These are phyloP conservation scores for Acrocephalus scirpaceus DNA, from an alignment of 2,797 vertebrate genomes.

Conservation along the genomic window DNA sequence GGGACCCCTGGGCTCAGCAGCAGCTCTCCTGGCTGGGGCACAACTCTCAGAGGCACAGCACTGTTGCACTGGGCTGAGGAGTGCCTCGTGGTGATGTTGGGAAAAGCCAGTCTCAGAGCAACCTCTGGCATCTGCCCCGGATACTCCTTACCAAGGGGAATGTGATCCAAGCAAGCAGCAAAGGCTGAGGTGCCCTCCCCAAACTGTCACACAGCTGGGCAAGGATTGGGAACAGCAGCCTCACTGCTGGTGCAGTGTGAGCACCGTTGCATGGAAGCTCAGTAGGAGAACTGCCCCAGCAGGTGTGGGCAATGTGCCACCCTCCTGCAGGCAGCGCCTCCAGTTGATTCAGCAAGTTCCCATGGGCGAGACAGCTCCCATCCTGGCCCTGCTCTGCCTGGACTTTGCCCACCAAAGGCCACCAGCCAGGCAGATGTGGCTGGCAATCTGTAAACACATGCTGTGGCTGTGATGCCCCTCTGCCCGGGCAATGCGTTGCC, in stretches of 20 bases:
- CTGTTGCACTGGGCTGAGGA: neutral
- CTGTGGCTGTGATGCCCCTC: neutral
- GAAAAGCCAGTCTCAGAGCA: neutral
- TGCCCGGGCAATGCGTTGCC: rapidly evolving
- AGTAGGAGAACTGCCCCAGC: rapidly evolving
- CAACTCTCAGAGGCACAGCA: neutral
- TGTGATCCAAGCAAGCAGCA: rapidly evolving
- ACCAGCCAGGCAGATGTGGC: neutral
- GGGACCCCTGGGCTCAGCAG: neutral
- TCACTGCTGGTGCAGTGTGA: neutral
- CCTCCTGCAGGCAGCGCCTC: neutral
- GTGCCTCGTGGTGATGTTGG: neutral
- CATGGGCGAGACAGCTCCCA: neutral
- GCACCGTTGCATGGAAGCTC: rapidly evolving
- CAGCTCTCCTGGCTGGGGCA: neutral
- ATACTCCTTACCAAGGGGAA: neutral
- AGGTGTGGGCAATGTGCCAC: neutral
- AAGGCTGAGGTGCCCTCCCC: neutral
- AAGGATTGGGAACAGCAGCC: neutral
- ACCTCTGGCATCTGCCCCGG: rapidly evolving
- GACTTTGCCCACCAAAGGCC: neutral
- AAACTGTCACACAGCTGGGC: neutral
- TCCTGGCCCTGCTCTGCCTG: neutral
- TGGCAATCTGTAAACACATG: neutral
- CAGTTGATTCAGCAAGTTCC: neutral